phyloP scores from a whole-genome alignment of 2,113 vertebrate species.

The Ictalurus punctatus region DNA sequence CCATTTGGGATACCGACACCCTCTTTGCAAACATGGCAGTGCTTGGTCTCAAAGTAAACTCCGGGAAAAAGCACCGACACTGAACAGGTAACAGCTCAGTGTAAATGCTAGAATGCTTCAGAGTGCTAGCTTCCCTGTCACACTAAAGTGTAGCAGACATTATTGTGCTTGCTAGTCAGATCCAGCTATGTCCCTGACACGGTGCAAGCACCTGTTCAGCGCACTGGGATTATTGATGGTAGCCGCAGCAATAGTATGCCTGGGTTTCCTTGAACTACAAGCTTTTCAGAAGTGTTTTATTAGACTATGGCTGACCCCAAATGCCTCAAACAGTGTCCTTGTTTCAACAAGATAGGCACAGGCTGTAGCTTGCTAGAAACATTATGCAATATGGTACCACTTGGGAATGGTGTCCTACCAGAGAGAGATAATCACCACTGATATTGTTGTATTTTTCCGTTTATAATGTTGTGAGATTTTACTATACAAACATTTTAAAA shows the following conservation, averaged over 20 bases:
- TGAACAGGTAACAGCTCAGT: neutral
- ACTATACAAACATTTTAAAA: neutral
- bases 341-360: neutral
- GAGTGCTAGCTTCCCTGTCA: neutral
- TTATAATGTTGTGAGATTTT: neutral
- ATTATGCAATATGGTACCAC: neutral
- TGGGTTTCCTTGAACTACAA: neutral
- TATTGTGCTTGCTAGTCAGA: neutral
- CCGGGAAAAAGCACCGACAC: neutral
- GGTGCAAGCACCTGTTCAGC: neutral
- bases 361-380: neutral
- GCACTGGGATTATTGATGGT: neutral
- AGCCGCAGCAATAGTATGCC: neutral
- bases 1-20: neutral
- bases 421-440: neutral
- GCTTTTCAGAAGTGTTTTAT: neutral
- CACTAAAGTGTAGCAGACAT: neutral
- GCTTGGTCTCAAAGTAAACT: constrained; percentile 1
- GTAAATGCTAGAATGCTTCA: neutral
- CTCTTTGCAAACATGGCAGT: neutral
- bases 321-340: neutral
- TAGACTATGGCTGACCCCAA: neutral
- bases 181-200: neutral
- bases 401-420: neutral
- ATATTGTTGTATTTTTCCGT: neutral